Conservation (phyloP, 2,888 invertebrate genomes). For the Platypus cylindrus region DNA sequence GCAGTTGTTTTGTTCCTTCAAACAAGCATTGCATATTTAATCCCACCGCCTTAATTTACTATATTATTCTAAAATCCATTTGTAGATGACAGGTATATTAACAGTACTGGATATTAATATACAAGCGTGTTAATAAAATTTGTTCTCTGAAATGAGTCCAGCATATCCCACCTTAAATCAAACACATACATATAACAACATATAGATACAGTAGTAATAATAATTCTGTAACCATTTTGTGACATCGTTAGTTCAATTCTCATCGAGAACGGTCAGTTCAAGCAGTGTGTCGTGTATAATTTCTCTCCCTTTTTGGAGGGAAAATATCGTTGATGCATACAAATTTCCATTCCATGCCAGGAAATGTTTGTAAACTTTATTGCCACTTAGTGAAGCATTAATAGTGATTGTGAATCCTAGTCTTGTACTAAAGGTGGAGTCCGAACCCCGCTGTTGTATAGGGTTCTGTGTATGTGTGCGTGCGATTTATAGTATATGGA, state of each 20-base stretch:
- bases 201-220: too few species aligned
- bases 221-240: conserved; percentile 25
- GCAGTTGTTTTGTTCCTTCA: conserved; percentile 9
- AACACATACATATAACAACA: too few species aligned
- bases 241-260: conserved; percentile 33
- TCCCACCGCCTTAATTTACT: too few species aligned
- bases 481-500: too few species aligned
- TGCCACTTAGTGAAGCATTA: conserved; percentile 34
- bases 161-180: conserved; percentile 12
- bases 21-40: conserved; percentile 8
- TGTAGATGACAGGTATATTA: too few species aligned
- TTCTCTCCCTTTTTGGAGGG: too few species aligned
- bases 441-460: too few species aligned
- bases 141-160: too few species aligned
- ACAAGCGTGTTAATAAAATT: too few species aligned
- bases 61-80: too few species aligned
- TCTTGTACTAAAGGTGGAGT: conserved; percentile 20
- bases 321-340: conserved; percentile 30
- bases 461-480: not conserved
- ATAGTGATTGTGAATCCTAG: conserved; percentile 26
- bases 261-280: conserved; percentile 27
- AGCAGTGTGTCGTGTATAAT: conserved; percentile 15
- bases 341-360: conserved; percentile 22
- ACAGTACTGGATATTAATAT: too few species aligned
- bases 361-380: conserved; percentile 29